phyloP scores from a whole-genome alignment of 2,797 vertebrate genomes.

The Bryconaethiops microstoma region DNA sequence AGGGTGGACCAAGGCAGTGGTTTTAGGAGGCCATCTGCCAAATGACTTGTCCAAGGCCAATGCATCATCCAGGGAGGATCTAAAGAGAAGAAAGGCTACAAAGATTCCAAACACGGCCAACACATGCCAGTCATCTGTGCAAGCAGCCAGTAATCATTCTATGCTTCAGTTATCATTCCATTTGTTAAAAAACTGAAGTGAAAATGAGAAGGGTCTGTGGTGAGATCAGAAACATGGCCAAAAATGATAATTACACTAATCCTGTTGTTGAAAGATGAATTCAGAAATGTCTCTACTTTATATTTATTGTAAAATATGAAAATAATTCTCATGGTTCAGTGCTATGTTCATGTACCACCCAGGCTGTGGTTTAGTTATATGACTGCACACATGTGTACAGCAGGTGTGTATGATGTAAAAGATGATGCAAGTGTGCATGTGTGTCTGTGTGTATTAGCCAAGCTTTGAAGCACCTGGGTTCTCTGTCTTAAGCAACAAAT shows the following conservation, averaged over 20 bases:
- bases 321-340: not conserved
- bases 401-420: slow-evolving; percentile 15
- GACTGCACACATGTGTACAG: slow-evolving; percentile 38
- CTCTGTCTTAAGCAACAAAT: slow-evolving; percentile 41
- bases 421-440: too few relatives aligned
- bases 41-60: slow-evolving; percentile 17
- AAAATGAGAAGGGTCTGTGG: not conserved
- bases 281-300: not conserved
- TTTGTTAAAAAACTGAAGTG: slow-evolving; percentile 3
- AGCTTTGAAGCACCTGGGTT: slow-evolving; percentile 29
- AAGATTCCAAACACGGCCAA: slow-evolving; percentile 26
- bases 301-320: not conserved
- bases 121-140: slow-evolving; percentile 36
- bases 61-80: slow-evolving; percentile 23
- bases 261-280: not conserved
- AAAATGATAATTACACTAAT: not conserved
- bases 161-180: not conserved
- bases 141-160: not conserved
- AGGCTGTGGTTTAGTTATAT: slow-evolving; percentile 14
- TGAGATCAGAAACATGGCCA: slow-evolving; percentile 8
- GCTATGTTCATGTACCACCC: not conserved
- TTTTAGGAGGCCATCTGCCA: slow-evolving; percentile 20
- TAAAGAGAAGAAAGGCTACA: slow-evolving; percentile 16
- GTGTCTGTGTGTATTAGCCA: not conserved
- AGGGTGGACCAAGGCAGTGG: not conserved